These are phyloP conservation scores for Steinernema carpocapsae DNA, from an alignment of 2,888 invertebrate species.

Conservation along the genomic window DNA sequence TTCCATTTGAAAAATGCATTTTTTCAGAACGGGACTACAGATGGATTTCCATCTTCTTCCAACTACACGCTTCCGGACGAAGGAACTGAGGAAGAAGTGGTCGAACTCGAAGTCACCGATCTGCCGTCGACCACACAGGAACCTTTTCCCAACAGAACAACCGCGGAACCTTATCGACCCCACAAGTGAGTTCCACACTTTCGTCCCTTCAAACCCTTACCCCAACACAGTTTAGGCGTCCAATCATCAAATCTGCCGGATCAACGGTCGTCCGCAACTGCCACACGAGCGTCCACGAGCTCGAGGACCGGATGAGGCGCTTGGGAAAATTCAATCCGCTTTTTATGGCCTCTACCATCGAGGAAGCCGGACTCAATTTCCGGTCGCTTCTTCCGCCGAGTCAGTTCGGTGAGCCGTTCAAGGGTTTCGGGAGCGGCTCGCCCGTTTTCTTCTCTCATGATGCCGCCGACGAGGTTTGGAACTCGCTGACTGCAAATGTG, in stretches of 20 bases:
- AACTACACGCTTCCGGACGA: conserved; percentile 29
- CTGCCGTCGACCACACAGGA: neutral
- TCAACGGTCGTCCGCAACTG: conserved; percentile 28
- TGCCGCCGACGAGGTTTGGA: conserved; percentile 18
- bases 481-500: neutral
- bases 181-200: conserved; percentile 12
- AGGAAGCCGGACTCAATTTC: conserved; percentile 19
- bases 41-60: neutral
- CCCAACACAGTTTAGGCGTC: conserved; percentile 6
- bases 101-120: conserved; percentile 8
- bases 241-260: conserved; percentile 25
- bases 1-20: neutral
- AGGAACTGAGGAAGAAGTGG: conserved; percentile 2
- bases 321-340: conserved; percentile 26
- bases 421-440: neutral
- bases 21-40: neutral
- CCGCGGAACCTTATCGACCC: conserved; percentile 16
- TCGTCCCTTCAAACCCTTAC: neutral
- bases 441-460: conserved; percentile 20
- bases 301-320: conserved; percentile 24
- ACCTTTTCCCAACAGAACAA: neutral
- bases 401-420: neutral
- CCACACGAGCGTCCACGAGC: conserved; percentile 17
- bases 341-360: conserved; percentile 18
- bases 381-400: neutral